Evolutionary conservation across 2,113 vertebrate species (phyloP).

Genomic region (Mugil cephalus): DNA sequence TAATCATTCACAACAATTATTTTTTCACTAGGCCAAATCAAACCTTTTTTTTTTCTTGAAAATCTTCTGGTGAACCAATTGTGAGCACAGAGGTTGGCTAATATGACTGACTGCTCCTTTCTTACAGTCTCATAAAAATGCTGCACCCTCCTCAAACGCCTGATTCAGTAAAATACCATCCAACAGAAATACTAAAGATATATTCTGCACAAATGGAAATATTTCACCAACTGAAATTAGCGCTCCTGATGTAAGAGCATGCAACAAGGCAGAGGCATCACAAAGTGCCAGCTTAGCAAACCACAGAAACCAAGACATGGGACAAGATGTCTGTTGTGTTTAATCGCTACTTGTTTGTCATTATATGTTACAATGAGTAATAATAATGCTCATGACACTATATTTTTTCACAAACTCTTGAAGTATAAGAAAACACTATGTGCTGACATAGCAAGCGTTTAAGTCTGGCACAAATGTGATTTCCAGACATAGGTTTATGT

Average conservation of each 20-base stretch:
- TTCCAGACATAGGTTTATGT: too few species aligned
- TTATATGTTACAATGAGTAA: too few species aligned
- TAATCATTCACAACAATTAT: too few species aligned
- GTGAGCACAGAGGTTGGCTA: slow-evolving; percentile 12
- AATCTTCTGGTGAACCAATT: not conserved
- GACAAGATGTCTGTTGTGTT: too few species aligned
- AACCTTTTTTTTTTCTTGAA: not conserved
- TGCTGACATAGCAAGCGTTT: too few species aligned
- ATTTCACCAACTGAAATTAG: slow-evolving; percentile 10
- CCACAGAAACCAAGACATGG: not conserved
- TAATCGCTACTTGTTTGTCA: not conserved
- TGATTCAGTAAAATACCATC: slow-evolving; percentile 17
- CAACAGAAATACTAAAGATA: slow-evolving; percentile 15
- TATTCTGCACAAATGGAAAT: slow-evolving; percentile 9
- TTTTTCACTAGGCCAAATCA: too few species aligned
- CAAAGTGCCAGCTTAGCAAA: slow-evolving; percentile 8
- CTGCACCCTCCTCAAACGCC: slow-evolving; percentile 4
- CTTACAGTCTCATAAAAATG: slow-evolving; percentile 27
- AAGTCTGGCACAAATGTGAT: too few species aligned
- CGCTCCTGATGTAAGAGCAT: slow-evolving; percentile 19
- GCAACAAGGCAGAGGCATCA: not conserved
- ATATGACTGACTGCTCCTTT: slow-evolving; percentile 15
- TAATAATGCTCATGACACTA: too few species aligned
- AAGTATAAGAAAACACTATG: too few species aligned
- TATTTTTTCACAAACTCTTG: too few species aligned